Evolutionary conservation across 2,797 vertebrate species (phyloP).

Genomic region (Pipistrellus nathusii): DNA sequence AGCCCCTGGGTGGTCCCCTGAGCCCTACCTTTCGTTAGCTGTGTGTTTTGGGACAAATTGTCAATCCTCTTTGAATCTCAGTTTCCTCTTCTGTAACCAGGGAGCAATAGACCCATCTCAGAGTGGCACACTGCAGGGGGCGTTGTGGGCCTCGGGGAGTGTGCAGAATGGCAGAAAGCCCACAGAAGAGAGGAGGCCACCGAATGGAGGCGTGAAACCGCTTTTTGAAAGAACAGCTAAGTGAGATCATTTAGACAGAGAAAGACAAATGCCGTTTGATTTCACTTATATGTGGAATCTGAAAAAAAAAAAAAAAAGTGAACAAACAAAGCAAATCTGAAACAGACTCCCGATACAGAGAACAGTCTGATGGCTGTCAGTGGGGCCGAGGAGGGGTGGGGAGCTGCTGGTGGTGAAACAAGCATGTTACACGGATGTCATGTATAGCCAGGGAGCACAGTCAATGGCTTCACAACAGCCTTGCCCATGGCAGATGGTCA

Average conservation of each 20-base stretch:
- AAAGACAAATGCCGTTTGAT: background rate
- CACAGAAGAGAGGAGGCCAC: rapidly evolving
- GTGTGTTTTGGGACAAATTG: background rate
- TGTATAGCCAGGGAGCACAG: background rate
- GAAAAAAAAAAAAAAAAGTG: background rate
- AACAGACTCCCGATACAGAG: background rate
- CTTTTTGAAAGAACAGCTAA: background rate
- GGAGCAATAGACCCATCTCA: background rate
- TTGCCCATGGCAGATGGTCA: background rate
- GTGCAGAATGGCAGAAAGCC: background rate
- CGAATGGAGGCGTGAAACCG: background rate
- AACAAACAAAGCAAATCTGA: background rate
- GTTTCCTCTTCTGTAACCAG: background rate
- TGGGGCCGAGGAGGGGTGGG: background rate
- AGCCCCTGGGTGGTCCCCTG: background rate
- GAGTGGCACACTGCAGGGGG: background rate
- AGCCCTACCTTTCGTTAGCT: conserved; percentile 2
- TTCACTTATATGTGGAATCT: background rate
- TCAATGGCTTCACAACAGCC: no score
- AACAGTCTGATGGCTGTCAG: background rate
- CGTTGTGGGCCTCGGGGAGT: rapidly evolving
- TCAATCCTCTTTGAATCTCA: background rate
- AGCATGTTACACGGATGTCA: background rate
- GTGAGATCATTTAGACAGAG: background rate
- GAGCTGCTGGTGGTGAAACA: background rate